Evolutionary conservation across 1,140 invertebrate species (phyloP).

Genomic region (Lordiphosa stackelbergi): DNA sequence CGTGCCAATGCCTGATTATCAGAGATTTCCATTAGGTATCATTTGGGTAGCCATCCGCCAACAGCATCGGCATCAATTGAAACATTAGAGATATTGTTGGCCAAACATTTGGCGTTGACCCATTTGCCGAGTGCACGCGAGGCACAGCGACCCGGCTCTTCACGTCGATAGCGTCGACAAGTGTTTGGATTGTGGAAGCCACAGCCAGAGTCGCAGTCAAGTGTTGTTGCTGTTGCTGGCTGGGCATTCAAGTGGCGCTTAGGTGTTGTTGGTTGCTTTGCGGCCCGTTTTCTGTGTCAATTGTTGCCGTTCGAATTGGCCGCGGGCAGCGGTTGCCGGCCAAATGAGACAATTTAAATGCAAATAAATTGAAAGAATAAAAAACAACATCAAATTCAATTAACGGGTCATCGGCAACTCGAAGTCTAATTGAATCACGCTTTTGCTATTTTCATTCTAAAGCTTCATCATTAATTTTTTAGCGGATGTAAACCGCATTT

Average conservation of each 20-base stretch:
- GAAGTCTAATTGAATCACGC: constrained; percentile 65
- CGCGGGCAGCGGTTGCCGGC: constrained; percentile 38
- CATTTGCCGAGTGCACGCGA: constrained; percentile 66
- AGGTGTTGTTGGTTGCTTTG: constrained; percentile 43
- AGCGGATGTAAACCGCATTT: constrained; percentile 56
- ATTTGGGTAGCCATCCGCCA: not conserved
- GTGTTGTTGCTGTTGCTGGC: constrained; percentile 20
- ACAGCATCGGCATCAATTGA: constrained; percentile 44
- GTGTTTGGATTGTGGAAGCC: constrained; percentile 51
- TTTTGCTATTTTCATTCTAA: constrained; percentile 51
- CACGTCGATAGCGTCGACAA: constrained; percentile 58
- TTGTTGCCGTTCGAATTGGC: constrained; percentile 46
- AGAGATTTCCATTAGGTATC: constrained; percentile 59
- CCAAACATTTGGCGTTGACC: constrained; percentile 44
- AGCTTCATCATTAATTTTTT: constrained; percentile 65
- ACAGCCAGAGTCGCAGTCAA: constrained; percentile 21
- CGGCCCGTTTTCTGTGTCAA: constrained; percentile 64
- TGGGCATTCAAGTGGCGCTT: constrained; percentile 70
- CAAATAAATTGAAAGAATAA: constrained; percentile 46
- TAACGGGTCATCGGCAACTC: constrained; percentile 62
- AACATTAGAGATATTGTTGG: constrained; percentile 41
- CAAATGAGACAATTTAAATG: constrained; percentile 70
- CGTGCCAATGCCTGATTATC: constrained; percentile 55
- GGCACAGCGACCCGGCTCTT: constrained; percentile 35
- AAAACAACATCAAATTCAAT: constrained; percentile 50